Evolutionary conservation across 2,797 vertebrate species (phyloP).

Genomic region (Apogon talboti): DNA sequence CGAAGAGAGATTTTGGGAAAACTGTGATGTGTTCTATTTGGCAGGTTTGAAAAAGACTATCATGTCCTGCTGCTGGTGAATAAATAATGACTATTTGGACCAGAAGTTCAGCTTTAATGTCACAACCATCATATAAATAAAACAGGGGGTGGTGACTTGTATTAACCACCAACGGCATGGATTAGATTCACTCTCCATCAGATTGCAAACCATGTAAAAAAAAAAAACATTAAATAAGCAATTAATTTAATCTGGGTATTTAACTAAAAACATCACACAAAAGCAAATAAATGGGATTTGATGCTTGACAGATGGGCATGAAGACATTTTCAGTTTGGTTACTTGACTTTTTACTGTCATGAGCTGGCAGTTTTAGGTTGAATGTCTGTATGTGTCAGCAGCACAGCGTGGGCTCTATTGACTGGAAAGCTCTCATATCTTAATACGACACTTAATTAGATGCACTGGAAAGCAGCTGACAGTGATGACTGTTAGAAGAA

Average conservation of each 20-base stretch:
- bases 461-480: neutral
- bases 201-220: neutral
- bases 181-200: neutral
- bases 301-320: neutral
- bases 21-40: conserved; percentile 22
- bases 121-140: neutral
- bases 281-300: neutral
- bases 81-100: neutral
- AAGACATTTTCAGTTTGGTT: neutral
- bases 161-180: neutral
- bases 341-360: neutral
- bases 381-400: conserved; percentile 4
- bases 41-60: conserved; percentile 5
- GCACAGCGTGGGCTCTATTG: neutral
- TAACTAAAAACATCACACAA: neutral
- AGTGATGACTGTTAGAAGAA: neutral
- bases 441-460: conserved; percentile 19
- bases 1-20: conserved; percentile 30
- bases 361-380: neutral
- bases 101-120: neutral
- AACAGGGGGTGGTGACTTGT: neutral
- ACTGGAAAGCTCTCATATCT: neutral
- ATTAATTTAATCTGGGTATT: neutral
- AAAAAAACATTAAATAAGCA: neutral
- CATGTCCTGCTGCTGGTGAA: neutral